Evolutionary conservation across 2,113 vertebrate species (phyloP), one percentile per base, ranked within the genome.

Genomic region (Neotoma lepida): DNA sequence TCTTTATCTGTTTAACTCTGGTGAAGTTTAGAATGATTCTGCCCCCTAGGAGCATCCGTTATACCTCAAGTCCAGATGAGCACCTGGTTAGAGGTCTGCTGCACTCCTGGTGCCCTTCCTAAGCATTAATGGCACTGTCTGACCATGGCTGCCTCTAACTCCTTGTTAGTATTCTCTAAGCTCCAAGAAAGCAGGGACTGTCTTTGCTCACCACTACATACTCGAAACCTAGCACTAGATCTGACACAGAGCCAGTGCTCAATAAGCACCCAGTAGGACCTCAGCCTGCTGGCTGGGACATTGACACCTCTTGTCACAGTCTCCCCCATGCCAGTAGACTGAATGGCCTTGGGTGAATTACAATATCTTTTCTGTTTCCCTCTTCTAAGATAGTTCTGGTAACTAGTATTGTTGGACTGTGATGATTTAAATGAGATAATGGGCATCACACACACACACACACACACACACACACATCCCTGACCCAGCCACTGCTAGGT

Each of bases 341-440:
- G 24, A 89, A 39, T 15, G 30, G 82, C 28, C 26, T n/a, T 49
- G 28, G 33, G 39, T 73, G 44, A 64, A 41, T 41, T 70, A 70
- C 9, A 76, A 77, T 51, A 84, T 49, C 22, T 73, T n/a, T 78
- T 84, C 18, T 66, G 30, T 94, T 81, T 92, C 68, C 39, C 71
- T 68, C 22, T 86, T 86, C 49, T 93, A 88, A 91, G 86, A 80
- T 24, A 26, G 56, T 78, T 33, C n/a, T 76, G 78, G 28, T 76
- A 49, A 84, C 77, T 90, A 44, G 10, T 63, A 3, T 95, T 54
- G 61, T 17, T 88, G 54, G 15, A 84, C 56, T 5, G 39, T 92
- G 61, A 13, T 63, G 33, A 90, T 66, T 88, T 92, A 56, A 88
- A 73, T 70, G 64, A 88, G 33, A 70, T 85, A 68, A 88, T 13